Conservation (phyloP, 2,113 vertebrate species). For the Mungos mungo region DNA sequence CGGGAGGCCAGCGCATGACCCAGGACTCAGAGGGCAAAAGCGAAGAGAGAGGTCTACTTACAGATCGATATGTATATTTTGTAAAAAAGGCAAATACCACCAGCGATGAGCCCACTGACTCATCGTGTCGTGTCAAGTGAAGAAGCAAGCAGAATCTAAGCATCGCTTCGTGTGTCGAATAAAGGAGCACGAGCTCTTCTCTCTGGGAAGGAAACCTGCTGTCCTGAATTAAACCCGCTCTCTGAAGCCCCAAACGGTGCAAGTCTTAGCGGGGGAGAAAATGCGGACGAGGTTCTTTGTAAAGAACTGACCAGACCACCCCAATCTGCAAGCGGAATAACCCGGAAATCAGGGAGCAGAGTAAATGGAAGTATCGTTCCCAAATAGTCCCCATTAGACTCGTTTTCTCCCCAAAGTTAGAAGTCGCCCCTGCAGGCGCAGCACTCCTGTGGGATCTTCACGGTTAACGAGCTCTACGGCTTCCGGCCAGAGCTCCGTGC, state of each 20-base stretch:
- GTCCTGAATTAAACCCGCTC: not conserved
- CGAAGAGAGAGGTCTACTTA: too few species aligned
- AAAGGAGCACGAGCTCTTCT: not conserved
- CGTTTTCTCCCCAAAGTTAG: not conserved
- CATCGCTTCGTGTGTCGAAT: not conserved
- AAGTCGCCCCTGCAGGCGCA: rapidly evolving
- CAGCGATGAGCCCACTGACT: not conserved
- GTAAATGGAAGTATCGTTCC: rapidly evolving
- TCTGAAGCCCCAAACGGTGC: not conserved
- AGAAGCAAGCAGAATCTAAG: not conserved
- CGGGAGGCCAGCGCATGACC: not conserved
- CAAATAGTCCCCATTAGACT: not conserved
- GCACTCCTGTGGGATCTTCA: not conserved
- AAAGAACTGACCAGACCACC: not conserved
- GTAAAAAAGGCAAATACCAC: too few species aligned
- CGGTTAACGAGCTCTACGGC: not conserved
- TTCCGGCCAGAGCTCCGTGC: not conserved
- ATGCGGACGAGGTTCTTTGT: not conserved
- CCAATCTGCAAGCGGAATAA: not conserved
- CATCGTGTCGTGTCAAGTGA: not conserved
- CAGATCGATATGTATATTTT: rapidly evolving
- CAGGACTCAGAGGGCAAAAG: not conserved
- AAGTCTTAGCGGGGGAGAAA: not conserved
- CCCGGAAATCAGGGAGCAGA: not conserved
- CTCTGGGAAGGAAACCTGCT: not conserved